Conservation (phyloP, 2,797 vertebrate genomes). For the Otus scops region DNA sequence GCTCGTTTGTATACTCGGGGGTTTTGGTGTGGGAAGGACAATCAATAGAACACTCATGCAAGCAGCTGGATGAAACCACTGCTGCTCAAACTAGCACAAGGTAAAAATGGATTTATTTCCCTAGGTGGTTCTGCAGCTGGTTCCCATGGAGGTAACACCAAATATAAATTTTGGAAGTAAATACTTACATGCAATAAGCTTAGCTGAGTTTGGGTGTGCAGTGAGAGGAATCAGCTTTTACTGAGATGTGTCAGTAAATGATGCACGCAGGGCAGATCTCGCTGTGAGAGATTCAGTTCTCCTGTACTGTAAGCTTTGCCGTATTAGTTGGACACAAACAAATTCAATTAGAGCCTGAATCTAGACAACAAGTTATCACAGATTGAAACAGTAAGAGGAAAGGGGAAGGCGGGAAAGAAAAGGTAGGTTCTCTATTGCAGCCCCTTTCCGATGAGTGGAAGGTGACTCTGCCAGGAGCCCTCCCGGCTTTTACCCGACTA, state of each 20-base stretch:
- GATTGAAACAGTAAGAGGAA: neutral
- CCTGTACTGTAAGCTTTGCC: neutral
- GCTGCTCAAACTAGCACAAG: neutral
- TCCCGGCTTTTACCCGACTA: neutral
- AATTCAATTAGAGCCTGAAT: neutral
- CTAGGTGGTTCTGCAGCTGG: neutral
- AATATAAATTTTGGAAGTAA: neutral
- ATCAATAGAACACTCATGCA: neutral
- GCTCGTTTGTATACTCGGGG: neutral
- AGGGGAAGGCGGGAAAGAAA: neutral
- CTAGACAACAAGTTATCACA: neutral
- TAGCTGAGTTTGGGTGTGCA: neutral
- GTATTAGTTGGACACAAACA: neutral
- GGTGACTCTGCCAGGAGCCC: neutral
- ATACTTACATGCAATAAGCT: neutral
- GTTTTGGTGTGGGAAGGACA: neutral
- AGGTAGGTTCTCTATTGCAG: neutral
- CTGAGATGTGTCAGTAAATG: neutral
- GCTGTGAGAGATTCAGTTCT: neutral
- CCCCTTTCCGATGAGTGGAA: neutral
- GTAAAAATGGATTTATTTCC: neutral
- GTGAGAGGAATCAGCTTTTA: neutral
- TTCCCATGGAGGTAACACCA: neutral
- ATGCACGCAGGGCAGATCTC: neutral
- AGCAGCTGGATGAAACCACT: neutral